Conservation (phyloP, 2,113 vertebrate genomes). For the Typhlomys cinereus region DNA sequence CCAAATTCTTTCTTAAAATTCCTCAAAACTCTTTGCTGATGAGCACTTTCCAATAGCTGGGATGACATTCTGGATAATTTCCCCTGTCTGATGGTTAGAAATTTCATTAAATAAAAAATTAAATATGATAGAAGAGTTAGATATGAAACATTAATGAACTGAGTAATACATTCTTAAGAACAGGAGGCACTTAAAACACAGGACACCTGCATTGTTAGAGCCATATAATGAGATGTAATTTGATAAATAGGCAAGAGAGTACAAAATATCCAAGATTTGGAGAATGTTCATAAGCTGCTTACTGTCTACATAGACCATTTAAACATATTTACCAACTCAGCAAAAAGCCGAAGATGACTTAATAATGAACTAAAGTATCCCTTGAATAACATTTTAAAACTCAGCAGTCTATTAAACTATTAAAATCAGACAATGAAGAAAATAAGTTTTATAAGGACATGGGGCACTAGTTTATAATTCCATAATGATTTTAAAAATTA, state of each 20-base stretch:
- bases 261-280: conserved; percentile 55
- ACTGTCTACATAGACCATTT: conserved; percentile 6
- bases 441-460: conserved; percentile 45
- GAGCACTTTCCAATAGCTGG: conserved; percentile 56
- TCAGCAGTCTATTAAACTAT: not conserved
- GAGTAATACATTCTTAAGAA: conserved; percentile 68
- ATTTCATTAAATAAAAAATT: conserved; percentile 80
- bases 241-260: conserved; percentile 58
- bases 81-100: conserved; percentile 64
- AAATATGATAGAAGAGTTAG: conserved; percentile 74
- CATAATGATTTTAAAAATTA: not conserved
- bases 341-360: conserved; percentile 1
- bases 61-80: conserved; percentile 61
- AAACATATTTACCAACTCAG: conserved; percentile 40
- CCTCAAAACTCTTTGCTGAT: conserved; percentile 62
- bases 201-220: conserved; percentile 55
- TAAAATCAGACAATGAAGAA: conserved; percentile 8
- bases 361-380: not conserved
- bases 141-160: conserved; percentile 77
- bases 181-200: conserved; percentile 66
- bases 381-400: conserved; percentile 39
- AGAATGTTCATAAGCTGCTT: conserved; percentile 21
- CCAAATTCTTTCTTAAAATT: conserved; percentile 60
- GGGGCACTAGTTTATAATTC: conserved; percentile 12
- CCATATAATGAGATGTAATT: conserved; percentile 40